Percentiles rank a stretch among this genome's conserved stretches.
Evolutionary conservation across 2,888 invertebrate species (phyloP).

Genomic region (Liodrosophila aerea): DNA sequence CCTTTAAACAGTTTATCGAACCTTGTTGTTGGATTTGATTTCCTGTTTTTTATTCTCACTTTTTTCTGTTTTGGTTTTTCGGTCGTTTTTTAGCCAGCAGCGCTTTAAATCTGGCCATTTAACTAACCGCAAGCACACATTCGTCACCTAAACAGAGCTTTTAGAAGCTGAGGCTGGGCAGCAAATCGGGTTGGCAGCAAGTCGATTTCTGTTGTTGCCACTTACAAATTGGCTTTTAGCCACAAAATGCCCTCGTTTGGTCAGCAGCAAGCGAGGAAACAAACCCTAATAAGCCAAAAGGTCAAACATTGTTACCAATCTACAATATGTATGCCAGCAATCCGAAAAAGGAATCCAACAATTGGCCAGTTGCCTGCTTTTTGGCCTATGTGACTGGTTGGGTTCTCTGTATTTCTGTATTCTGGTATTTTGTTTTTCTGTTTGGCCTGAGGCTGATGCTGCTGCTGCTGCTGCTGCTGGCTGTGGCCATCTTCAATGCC

Average conservation of each 20-base stretch:
- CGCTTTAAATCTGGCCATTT: constrained; percentile 61
- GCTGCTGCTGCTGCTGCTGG: neutral
- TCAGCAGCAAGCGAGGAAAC: constrained; percentile 15
- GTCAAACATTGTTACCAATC: constrained; percentile 53
- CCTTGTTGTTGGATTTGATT: constrained; percentile 14
- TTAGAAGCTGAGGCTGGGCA: neutral
- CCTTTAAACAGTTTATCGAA: constrained; percentile 24
- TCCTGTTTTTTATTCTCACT: constrained; percentile 3
- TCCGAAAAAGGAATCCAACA: constrained; percentile 17
- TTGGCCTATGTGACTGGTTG: neutral
- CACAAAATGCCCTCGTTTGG: constrained; percentile 62
- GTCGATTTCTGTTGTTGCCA: constrained; percentile 58
- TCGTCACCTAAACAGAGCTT: constrained; percentile 52
- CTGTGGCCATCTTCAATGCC: constrained; percentile 31
- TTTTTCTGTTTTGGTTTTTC: constrained; percentile 29
- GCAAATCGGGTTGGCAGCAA: constrained; percentile 22
- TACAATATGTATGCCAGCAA: constrained; percentile 19
- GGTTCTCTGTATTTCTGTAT: neutral
- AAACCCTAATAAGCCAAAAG: constrained; percentile 63
- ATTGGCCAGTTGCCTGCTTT: constrained; percentile 23
- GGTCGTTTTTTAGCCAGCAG: constrained; percentile 39
- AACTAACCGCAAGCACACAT: constrained; percentile 63
- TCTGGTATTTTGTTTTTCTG: neutral
- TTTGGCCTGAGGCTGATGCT: neutral
- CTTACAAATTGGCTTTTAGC: constrained; percentile 68